Conservation (phyloP, 2,113 vertebrate species). For the Syrmaticus mikado region DNA sequence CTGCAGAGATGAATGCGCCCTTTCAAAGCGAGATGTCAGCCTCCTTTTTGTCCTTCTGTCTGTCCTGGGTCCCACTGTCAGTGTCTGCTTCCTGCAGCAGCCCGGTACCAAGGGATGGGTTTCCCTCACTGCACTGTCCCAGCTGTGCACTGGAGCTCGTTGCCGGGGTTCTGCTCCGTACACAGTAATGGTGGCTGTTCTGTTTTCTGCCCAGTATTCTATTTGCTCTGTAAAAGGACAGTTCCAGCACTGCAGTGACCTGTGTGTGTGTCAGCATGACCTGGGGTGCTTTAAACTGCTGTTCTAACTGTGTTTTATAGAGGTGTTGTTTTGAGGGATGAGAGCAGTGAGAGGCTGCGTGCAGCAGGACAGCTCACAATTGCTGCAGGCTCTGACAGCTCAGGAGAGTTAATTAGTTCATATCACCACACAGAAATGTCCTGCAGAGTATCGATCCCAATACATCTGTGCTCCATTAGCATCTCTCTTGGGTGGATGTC, state of each 20-base stretch:
- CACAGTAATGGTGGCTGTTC: accelerated
- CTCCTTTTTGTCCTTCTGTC: neutral
- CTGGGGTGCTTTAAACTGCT: neutral
- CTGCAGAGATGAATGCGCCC: no score
- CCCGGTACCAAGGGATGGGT: accelerated
- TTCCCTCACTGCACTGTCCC: neutral
- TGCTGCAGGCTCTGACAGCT: neutral
- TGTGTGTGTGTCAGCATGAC: accelerated
- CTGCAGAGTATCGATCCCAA: neutral
- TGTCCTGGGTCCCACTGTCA: no score
- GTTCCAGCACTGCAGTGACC: neutral
- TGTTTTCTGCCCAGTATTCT: no score
- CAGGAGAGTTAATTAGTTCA: neutral
- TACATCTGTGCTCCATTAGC: neutral
- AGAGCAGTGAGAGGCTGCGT: neutral
- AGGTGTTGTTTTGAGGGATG: neutral
- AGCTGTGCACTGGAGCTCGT: neutral
- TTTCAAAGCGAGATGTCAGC: no score
- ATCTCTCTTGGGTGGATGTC: neutral
- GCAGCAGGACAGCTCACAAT: accelerated
- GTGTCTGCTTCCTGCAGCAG: neutral
- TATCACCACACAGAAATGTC: accelerated
- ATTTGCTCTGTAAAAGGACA: accelerated
- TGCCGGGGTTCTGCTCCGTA: no score
- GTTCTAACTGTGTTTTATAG: accelerated